These are phyloP conservation scores for Microctenopoma stevenorrisi DNA, from an alignment of 2,797 vertebrate species.

Conservation along the genomic window DNA sequence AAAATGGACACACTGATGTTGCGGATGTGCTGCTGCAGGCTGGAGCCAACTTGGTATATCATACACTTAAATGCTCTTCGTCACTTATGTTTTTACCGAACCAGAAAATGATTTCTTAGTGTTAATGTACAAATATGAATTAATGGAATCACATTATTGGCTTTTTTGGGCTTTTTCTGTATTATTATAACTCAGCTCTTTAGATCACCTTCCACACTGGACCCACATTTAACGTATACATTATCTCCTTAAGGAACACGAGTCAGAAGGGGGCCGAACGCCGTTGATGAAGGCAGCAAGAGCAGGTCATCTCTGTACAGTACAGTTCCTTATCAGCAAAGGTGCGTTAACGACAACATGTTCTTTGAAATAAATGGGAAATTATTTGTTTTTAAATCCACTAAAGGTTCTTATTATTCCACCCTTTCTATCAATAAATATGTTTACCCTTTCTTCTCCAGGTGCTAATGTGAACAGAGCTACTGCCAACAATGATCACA, in stretches of 20 bases:
- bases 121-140: too few relatives aligned
- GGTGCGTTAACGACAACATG: constrained; percentile 74
- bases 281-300: constrained; percentile 99
- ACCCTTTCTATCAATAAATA: not conserved
- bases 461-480: constrained; percentile 99
- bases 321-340: constrained; percentile 99
- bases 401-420: not conserved
- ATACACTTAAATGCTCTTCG: constrained; percentile 1
- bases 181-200: not conserved
- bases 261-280: constrained; percentile 98
- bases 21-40: constrained; percentile 97
- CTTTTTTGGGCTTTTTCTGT: not conserved
- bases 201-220: not conserved
- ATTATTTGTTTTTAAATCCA: not conserved
- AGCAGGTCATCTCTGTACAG: constrained; percentile 98
- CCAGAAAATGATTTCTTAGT: not conserved
- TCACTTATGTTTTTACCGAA: constrained; percentile 1
- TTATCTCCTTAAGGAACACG: constrained; percentile 88
- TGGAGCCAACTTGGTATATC: constrained; percentile 94
- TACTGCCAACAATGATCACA: constrained; percentile 99
- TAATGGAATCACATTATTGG: not conserved
- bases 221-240: not conserved
- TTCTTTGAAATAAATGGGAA: not conserved
- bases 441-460: constrained; percentile 55
- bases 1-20: constrained; percentile 98